Conservation (phyloP, 2,797 vertebrate genomes). For the Cossypha niveicapilla region DNA sequence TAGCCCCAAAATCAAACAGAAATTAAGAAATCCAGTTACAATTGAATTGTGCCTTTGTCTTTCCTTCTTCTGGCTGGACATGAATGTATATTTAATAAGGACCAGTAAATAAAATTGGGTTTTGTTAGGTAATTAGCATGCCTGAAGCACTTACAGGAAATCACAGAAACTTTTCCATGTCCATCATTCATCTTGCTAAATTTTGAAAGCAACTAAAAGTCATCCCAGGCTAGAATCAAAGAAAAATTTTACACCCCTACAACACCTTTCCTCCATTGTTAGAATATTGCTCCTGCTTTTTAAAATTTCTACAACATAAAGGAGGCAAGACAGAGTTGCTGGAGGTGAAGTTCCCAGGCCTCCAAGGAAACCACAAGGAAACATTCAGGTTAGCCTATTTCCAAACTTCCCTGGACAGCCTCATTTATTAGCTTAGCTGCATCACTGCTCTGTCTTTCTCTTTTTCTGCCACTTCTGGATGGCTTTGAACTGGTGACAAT, state of each 20-base stretch:
- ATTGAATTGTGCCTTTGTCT: background rate
- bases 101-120: background rate
- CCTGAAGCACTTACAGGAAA: background rate
- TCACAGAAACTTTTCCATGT: background rate
- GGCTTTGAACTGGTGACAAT: background rate
- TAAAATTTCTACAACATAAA: background rate
- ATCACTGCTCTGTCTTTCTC: background rate
- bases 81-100: background rate
- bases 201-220: background rate
- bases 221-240: background rate
- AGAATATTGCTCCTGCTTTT: background rate
- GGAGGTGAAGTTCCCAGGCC: background rate
- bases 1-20: background rate
- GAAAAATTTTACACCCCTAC: background rate
- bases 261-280: background rate
- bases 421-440: background rate
- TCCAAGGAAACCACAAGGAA: background rate
- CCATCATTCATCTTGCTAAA: background rate
- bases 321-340: background rate
- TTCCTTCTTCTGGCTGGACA: background rate
- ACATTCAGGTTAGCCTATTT: background rate
- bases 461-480: background rate
- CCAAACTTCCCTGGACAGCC: background rate
- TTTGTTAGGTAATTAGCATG: background rate
- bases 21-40: background rate